phyloP scores from a whole-genome alignment of 2,797 vertebrate genomes.

The Liparis tanakae region DNA sequence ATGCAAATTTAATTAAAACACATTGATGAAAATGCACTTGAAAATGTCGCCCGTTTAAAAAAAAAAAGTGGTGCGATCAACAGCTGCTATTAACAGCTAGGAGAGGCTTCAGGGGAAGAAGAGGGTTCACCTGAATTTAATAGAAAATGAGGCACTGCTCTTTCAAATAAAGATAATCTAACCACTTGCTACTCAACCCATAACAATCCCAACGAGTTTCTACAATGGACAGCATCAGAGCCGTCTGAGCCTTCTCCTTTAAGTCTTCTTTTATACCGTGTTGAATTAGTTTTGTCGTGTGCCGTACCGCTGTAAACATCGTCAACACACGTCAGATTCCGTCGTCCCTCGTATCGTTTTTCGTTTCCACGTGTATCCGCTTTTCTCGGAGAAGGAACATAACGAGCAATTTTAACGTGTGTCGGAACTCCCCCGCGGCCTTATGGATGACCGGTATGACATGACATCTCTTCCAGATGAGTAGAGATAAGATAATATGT shows the following conservation, averaged over 20 bases:
- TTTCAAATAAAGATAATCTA: background rate
- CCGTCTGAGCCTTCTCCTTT: background rate
- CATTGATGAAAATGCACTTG: constrained; percentile 7
- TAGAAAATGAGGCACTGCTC: constrained; percentile 16
- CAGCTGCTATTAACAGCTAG: constrained; percentile 17
- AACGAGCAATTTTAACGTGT: constrained; percentile 18
- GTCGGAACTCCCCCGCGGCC: constrained; percentile 14
- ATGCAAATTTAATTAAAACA: constrained; percentile 28
- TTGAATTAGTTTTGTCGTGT: background rate
- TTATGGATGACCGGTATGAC: constrained; percentile 12
- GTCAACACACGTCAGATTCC: background rate
- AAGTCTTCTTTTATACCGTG: constrained; percentile 1
- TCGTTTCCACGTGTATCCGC: background rate
- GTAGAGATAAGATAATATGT: constrained; percentile 3
- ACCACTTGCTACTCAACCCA: constrained; percentile 8
- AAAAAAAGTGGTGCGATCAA: background rate
- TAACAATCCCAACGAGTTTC: constrained; percentile 11
- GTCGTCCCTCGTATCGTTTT: background rate
- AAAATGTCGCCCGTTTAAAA: background rate
- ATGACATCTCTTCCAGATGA: constrained; percentile 19
- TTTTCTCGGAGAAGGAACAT: constrained; percentile 1
- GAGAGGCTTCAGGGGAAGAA: constrained; percentile 13
- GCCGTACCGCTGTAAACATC: constrained; percentile 17
- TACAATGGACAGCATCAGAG: constrained; percentile 20
- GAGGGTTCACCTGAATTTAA: constrained; percentile 27